These are phyloP conservation scores for Ailurus styani DNA, from an alignment of 2,113 vertebrate genomes.

Conservation along the genomic window DNA sequence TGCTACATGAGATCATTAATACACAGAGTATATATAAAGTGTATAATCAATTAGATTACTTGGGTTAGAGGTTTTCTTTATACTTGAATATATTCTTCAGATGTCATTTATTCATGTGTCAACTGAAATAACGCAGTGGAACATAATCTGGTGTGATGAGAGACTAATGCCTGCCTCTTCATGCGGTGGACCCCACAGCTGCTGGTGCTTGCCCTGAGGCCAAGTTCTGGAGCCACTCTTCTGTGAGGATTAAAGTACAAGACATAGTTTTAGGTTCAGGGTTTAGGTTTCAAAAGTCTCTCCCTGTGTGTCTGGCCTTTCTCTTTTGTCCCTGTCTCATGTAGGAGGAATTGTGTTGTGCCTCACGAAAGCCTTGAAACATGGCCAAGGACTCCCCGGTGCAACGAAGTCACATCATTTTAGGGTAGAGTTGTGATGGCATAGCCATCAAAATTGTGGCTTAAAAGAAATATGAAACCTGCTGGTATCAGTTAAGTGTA, in stretches of 20 bases:
- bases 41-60: not conserved
- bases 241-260: slow-evolving; percentile 75
- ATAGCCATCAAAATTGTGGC: not conserved
- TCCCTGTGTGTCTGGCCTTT: slow-evolving; percentile 31
- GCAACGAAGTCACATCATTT: not conserved
- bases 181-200: slow-evolving; percentile 73
- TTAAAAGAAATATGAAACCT: not conserved
- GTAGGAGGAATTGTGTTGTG: not conserved
- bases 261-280: slow-evolving; percentile 74
- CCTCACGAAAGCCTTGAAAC: slow-evolving; percentile 60
- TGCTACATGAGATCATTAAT: not conserved
- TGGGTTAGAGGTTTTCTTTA: not conserved
- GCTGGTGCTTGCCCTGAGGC: slow-evolving; percentile 58
- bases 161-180: slow-evolving; percentile 2
- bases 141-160: slow-evolving; percentile 41
- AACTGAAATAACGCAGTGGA: not conserved
- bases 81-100: not conserved
- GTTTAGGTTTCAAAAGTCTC: slow-evolving; percentile 74
- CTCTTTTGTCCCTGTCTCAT: slow-evolving; percentile 37
- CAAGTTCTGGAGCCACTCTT: slow-evolving; percentile 65
- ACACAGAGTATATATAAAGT: not conserved
- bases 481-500: not conserved
- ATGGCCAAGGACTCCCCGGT: slow-evolving; percentile 21
- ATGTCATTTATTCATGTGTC: not conserved
- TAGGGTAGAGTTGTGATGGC: not conserved